These are phyloP conservation scores for Drosophila conformis DNA, from an alignment of 2,888 invertebrate species.

Conservation along the genomic window DNA sequence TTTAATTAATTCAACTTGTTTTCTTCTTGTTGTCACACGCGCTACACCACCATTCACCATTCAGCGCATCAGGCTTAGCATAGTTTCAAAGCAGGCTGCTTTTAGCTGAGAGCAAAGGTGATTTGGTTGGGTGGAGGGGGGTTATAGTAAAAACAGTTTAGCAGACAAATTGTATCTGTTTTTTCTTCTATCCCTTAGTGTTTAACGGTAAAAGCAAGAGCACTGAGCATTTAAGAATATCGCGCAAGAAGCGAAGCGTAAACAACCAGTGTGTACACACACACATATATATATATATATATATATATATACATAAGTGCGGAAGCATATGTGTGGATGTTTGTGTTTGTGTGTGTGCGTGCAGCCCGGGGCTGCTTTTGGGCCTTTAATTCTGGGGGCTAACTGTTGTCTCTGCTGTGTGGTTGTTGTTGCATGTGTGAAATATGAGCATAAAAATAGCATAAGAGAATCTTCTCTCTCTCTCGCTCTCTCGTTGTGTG, in stretches of 20 bases:
- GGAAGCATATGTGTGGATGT: not conserved
- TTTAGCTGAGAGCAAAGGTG: constrained; percentile 5
- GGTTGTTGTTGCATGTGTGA: constrained; percentile 57
- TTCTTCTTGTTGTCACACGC: constrained; percentile 2
- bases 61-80: constrained; percentile 39
- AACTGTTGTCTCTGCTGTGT: constrained; percentile 15
- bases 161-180: constrained; percentile 26
- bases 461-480: constrained; percentile 44
- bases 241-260: constrained; percentile 41
- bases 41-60: not conserved
- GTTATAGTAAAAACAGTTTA: constrained; percentile 24
- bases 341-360: constrained; percentile 11
- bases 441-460: constrained; percentile 76
- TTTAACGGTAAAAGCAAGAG: constrained; percentile 35
- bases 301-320: not conserved
- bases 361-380: constrained; percentile 52
- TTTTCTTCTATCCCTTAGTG: constrained; percentile 12
- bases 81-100: constrained; percentile 31
- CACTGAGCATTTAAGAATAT: constrained; percentile 38
- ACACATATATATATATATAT: not conserved
- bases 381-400: constrained; percentile 45
- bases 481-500: constrained; percentile 16
- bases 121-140: not conserved
- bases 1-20: constrained; percentile 60
- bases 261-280: constrained; percentile 31